Evolutionary conservation across 2,888 invertebrate species (phyloP).

Genomic region (Cyclophora punctaria): DNA sequence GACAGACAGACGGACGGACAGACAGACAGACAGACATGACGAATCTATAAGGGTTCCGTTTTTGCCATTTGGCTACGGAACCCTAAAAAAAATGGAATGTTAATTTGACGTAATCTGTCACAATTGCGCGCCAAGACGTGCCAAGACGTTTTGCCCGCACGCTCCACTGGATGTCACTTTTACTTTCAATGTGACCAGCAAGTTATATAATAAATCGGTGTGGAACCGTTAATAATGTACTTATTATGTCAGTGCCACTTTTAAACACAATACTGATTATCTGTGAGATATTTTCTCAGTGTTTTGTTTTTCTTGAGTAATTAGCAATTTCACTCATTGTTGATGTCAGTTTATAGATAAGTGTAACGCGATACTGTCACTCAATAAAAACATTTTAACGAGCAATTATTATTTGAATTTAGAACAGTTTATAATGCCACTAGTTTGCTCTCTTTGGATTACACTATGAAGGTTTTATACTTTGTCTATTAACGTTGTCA

Average conservation of each 20-base stretch:
- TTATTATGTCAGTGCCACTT: constrained; percentile 26
- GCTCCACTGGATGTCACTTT: constrained; percentile 48
- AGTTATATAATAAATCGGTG: constrained; percentile 47
- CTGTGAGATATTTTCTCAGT: background rate
- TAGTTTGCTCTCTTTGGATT: no score
- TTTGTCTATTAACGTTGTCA: no score
- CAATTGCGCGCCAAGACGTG: constrained; percentile 26
- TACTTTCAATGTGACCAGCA: constrained; percentile 57
- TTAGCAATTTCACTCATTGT: constrained; percentile 1
- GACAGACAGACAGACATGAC: no score
- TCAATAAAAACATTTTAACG: no score
- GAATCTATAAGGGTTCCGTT: no score
- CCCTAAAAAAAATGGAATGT: constrained; percentile 5
- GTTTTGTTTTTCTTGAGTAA: background rate
- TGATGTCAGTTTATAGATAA: background rate
- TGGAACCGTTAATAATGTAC: constrained; percentile 36
- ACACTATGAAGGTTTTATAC: no score
- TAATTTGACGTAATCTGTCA: constrained; percentile 24
- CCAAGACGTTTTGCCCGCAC: constrained; percentile 32
- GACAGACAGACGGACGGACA: no score
- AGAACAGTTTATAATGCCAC: no score
- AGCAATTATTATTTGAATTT: no score
- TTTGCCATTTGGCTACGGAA: no score
- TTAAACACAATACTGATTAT: constrained; percentile 12
- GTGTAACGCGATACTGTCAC: no score